Evolutionary conservation across 1,140 invertebrate species (phyloP).

Genomic region (Rhagoletis zephyria): DNA sequence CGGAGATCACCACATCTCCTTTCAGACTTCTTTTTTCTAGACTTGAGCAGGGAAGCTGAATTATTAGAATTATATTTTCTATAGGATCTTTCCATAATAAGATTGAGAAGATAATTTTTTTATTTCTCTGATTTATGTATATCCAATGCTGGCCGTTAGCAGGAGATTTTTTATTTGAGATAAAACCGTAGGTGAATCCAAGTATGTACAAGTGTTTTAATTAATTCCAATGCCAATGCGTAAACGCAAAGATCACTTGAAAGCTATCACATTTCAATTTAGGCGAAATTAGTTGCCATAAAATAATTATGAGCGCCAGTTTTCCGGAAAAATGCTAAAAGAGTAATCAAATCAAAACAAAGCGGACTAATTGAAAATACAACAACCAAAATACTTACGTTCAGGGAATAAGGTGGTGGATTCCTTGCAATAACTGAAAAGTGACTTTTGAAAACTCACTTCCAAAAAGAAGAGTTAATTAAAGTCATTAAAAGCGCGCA

Average conservation of each 20-base stretch:
- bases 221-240: background rate
- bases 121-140: no score
- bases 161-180: no score
- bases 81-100: no score
- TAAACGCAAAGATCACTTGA: background rate
- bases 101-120: no score
- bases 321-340: background rate
- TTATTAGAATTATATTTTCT: no score
- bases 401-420: background rate
- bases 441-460: background rate
- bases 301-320: conserved; percentile 14
- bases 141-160: no score
- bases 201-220: no score
- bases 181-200: no score
- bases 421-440: background rate
- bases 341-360: background rate
- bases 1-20: no score
- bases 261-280: conserved; percentile 5
- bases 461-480: conserved; percentile 25
- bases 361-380: background rate
- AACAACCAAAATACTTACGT: background rate
- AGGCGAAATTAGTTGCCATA: conserved; percentile 35
- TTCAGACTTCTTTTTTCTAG: no score
- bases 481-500: conserved; percentile 28
- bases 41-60: no score